Evolutionary conservation across 2,888 invertebrate genomes (phyloP).

Genomic region (Lepidocyrtoides sp.): DNA sequence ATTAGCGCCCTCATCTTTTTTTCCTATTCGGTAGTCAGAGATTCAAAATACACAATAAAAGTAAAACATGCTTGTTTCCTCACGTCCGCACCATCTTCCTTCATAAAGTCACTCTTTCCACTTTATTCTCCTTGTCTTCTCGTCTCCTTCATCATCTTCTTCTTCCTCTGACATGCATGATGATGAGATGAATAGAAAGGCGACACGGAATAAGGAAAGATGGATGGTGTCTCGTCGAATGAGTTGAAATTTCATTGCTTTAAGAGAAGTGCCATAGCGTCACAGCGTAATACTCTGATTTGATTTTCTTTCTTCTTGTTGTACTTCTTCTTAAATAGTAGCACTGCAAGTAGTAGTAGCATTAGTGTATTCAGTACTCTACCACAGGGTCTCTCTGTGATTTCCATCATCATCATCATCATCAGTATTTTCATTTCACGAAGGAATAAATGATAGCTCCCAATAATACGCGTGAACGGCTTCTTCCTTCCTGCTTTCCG

Average conservation of each 20-base stretch:
- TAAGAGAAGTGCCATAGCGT: neutral
- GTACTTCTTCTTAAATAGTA: neutral
- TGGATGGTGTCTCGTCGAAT: neutral
- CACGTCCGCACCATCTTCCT: neutral
- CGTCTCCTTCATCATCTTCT: neutral
- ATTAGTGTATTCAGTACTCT: no score
- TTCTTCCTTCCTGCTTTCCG: conserved; percentile 57
- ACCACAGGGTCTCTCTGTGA: no score
- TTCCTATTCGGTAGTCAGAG: neutral
- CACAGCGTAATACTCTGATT: neutral
- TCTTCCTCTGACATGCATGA: conserved; percentile 69
- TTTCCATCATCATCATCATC: conserved; percentile 21
- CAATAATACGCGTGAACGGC: conserved; percentile 75
- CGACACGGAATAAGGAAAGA: neutral
- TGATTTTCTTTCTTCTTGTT: conserved; percentile 20
- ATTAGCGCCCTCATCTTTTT: conserved; percentile 2
- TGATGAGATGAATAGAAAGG: conserved; percentile 64
- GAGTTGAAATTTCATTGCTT: neutral
- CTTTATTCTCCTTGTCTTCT: conserved; percentile 29
- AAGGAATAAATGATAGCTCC: conserved; percentile 71
- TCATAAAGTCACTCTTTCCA: conserved; percentile 2
- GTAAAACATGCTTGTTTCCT: neutral
- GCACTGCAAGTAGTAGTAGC: no score
- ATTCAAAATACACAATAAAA: neutral
- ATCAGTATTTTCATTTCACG: conserved; percentile 6